Percentiles rank a stretch among this genome's conserved stretches.
These are phyloP conservation scores for Acleris holmiana DNA, from an alignment of 2,888 invertebrate genomes.

Conservation along the genomic window DNA sequence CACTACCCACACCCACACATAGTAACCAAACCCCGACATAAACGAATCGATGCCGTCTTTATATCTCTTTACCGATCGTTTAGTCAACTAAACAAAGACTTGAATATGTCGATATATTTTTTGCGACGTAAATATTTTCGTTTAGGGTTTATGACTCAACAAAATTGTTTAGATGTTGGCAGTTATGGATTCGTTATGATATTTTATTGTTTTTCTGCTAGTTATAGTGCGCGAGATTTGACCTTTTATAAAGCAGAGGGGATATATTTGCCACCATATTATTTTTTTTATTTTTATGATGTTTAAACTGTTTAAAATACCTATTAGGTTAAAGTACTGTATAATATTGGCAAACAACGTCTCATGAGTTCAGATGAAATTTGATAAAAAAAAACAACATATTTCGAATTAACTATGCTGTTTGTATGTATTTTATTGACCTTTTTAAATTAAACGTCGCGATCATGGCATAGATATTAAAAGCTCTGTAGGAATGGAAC, in stretches of 20 bases:
- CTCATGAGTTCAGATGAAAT: too few relatives aligned
- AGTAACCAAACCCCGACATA: conserved; percentile 29
- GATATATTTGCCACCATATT: too few relatives aligned
- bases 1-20: conserved; percentile 27
- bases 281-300: too few relatives aligned
- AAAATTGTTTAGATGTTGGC: conserved; percentile 17
- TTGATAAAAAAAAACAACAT: too few relatives aligned
- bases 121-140: conserved; percentile 31
- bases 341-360: too few relatives aligned
- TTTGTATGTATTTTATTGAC: neutral
- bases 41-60: conserved; percentile 1
- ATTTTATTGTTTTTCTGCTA: neutral
- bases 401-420: neutral
- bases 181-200: conserved; percentile 14
- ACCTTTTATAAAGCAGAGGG: too few relatives aligned
- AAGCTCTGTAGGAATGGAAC: too few relatives aligned
- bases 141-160: conserved; percentile 33
- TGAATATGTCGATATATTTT: conserved; percentile 18
- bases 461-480: too few relatives aligned
- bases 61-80: conserved; percentile 30
- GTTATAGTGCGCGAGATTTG: too few relatives aligned
- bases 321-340: too few relatives aligned
- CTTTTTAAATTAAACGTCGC: too few relatives aligned
- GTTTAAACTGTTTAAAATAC: too few relatives aligned
- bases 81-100: conserved; percentile 32